Evolutionary conservation across 2,888 invertebrate species (phyloP).

Genomic region (Sepiola atlantica): DNA sequence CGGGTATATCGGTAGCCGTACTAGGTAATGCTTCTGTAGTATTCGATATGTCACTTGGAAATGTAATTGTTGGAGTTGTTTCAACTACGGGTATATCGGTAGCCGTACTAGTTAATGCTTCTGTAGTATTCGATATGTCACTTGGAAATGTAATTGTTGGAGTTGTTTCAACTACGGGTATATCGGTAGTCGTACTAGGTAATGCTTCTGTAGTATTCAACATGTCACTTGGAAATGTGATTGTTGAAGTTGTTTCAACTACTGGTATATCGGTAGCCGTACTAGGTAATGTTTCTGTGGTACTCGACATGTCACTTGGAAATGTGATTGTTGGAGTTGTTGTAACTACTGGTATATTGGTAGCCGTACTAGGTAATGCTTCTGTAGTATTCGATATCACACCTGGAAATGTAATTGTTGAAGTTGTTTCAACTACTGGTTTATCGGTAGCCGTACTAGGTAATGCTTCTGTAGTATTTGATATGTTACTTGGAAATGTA

Average conservation of each 20-base stretch:
- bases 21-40: background rate
- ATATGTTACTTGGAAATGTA: background rate
- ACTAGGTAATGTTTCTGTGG: background rate
- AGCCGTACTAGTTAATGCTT: background rate
- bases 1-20: background rate
- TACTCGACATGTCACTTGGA: background rate
- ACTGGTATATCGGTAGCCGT: background rate
- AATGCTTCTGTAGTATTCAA: too few relatives aligned
- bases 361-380: background rate
- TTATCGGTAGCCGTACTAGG: background rate
- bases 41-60: background rate
- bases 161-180: background rate
- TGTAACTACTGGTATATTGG: too few relatives aligned
- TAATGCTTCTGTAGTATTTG: background rate
- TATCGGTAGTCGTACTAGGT: background rate
- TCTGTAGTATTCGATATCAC: background rate
- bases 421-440: background rate
- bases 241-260: too few relatives aligned
- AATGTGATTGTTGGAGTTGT: too few relatives aligned
- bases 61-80: too few relatives aligned
- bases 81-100: too few relatives aligned
- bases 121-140: too few relatives aligned
- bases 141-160: background rate
- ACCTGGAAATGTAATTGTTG: background rate
- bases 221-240: too few relatives aligned